Conservation (phyloP, 2,113 vertebrate species). For the Corythaeola cristata region DNA sequence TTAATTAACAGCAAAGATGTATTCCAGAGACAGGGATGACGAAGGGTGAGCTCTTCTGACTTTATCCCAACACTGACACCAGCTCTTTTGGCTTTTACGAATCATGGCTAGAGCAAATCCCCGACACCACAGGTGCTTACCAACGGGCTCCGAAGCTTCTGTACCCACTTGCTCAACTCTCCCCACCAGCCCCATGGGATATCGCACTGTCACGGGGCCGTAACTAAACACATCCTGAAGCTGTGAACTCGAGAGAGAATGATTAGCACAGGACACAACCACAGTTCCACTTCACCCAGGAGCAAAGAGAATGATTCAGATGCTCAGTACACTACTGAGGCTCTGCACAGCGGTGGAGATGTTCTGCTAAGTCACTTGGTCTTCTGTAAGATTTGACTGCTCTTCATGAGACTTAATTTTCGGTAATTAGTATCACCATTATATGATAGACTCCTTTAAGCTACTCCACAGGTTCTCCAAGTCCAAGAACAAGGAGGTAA, state of each 20-base stretch:
- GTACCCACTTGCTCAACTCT: background rate
- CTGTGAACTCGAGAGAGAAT: background rate
- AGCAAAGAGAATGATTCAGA: background rate
- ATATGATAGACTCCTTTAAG: background rate
- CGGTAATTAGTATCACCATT: background rate
- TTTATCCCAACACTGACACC: background rate
- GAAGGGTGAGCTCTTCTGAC: background rate
- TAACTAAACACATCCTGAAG: background rate
- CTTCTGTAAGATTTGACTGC: background rate
- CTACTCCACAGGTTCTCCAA: background rate
- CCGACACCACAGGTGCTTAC: background rate
- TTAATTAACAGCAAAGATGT: background rate
- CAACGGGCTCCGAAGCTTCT: background rate
- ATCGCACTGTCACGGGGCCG: background rate
- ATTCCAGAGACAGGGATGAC: background rate
- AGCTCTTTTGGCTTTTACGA: background rate
- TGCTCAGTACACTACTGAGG: background rate
- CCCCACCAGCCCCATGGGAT: background rate
- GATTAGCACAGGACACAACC: background rate
- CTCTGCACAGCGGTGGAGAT: fast-evolving
- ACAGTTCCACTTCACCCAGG: background rate
- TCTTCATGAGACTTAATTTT: background rate
- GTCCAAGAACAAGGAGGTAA: background rate
- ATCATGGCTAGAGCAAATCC: background rate
- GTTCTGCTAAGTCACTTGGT: background rate